Conservation (phyloP, 2,797 vertebrate genomes). For the Acanthurus tractus region DNA sequence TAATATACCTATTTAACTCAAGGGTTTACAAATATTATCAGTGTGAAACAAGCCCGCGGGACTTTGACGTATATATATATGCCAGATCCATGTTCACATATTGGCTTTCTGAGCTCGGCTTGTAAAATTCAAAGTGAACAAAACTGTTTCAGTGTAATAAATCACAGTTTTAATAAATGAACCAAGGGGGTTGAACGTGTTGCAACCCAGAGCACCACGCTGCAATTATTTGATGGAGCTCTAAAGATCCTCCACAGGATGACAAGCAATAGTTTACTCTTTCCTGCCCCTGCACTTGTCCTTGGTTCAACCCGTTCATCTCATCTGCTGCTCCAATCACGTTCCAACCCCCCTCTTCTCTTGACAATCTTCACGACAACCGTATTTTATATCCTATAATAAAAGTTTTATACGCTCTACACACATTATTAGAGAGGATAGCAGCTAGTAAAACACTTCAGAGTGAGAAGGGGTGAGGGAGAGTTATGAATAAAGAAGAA, state of each 20-base stretch:
- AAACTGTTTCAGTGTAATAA: slow-evolving; percentile 45
- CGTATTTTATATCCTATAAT: slow-evolving; percentile 83
- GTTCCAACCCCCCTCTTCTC: slow-evolving; percentile 53
- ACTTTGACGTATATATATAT: neutral
- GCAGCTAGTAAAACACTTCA: slow-evolving; percentile 84
- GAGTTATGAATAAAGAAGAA: slow-evolving; percentile 73
- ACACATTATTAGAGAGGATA: slow-evolving; percentile 86
- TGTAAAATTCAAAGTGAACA: slow-evolving; percentile 33
- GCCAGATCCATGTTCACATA: slow-evolving; percentile 28
- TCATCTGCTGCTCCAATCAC: slow-evolving; percentile 78
- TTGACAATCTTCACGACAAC: slow-evolving; percentile 78
- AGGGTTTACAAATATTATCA: slow-evolving; percentile 42
- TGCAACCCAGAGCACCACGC: slow-evolving; percentile 47
- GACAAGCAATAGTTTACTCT: slow-evolving; percentile 51
- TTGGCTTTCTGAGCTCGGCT: slow-evolving; percentile 26
- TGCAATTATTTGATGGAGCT: slow-evolving; percentile 57
- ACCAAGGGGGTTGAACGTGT: slow-evolving; percentile 27
- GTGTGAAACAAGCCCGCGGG: slow-evolving; percentile 19
- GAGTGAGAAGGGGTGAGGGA: slow-evolving; percentile 65
- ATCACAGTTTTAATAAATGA: slow-evolving; percentile 52
- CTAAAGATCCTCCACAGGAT: slow-evolving; percentile 61
- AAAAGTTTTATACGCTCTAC: slow-evolving; percentile 86
- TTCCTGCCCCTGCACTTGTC: slow-evolving; percentile 65
- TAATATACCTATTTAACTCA: slow-evolving; percentile 33
- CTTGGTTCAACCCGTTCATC: slow-evolving; percentile 70